These are phyloP conservation scores for Scaptomyza tumidula DNA, from an alignment of 2,888 invertebrate genomes.

Conservation along the genomic window DNA sequence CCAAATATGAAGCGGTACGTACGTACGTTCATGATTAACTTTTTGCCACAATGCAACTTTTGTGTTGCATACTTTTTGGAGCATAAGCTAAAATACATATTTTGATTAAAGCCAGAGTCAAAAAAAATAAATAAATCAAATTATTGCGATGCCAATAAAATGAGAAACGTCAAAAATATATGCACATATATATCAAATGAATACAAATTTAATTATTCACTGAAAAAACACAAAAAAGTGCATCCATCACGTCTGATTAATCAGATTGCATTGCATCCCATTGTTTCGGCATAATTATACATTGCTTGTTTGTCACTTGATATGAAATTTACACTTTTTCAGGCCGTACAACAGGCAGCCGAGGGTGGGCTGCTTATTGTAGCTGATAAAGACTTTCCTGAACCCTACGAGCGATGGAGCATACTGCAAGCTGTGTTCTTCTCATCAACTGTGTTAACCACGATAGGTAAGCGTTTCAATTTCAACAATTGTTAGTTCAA, in stretches of 20 bases:
- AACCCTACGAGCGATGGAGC: slow-evolving; percentile 90
- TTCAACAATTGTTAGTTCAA: too few relatives aligned
- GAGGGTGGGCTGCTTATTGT: slow-evolving; percentile 88
- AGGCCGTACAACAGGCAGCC: slow-evolving; percentile 90
- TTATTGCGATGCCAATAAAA: neutral
- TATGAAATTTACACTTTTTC: slow-evolving; percentile 17
- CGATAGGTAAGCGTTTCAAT: slow-evolving; percentile 88
- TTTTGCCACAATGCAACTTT: neutral
- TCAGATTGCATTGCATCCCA: neutral
- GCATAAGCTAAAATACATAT: too few relatives aligned
- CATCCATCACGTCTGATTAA: neutral
- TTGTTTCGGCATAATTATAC: neutral
- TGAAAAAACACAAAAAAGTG: neutral
- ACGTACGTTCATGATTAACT: neutral
- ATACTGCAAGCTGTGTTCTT: slow-evolving; percentile 94
- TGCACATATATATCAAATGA: neutral
- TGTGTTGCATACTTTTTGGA: slow-evolving; percentile 18
- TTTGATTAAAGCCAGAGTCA: too few relatives aligned
- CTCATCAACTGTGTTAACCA: slow-evolving; percentile 95
- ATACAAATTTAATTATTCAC: neutral
- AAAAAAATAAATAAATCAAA: too few relatives aligned
- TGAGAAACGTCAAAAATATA: neutral
- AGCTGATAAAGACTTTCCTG: slow-evolving; percentile 86
- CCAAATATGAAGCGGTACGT: slow-evolving; percentile 85
- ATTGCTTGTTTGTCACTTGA: neutral